A percentile compares a stretch with the other conserved stretches of the same genome.
Evolutionary conservation across 2,888 invertebrate species (phyloP).

Genomic region (Thecocarcelia acutangulata): DNA sequence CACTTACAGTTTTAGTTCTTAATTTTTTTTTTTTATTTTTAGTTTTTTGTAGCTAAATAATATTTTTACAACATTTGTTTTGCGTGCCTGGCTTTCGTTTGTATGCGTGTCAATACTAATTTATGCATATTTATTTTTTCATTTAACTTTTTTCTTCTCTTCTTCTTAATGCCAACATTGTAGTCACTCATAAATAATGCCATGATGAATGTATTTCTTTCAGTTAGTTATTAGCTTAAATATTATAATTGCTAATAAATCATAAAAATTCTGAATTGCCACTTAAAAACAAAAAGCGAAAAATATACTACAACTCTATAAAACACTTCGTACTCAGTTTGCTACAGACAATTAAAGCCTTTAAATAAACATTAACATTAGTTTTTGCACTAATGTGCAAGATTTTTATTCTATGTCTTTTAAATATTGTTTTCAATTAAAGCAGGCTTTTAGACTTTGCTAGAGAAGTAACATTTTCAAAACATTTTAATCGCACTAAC

Average conservation of each 20-base stretch:
- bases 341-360: constrained; percentile 50
- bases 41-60: neutral
- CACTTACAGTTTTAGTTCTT: constrained; percentile 54
- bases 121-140: constrained; percentile 59
- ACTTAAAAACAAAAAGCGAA: constrained; percentile 21
- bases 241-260: constrained; percentile 67
- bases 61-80: constrained; percentile 43
- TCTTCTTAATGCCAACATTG: constrained; percentile 40
- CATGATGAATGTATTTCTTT: constrained; percentile 60
- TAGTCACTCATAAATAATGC: constrained; percentile 66
- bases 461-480: neutral
- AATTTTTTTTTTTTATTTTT: neutral
- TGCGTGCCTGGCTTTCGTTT: constrained; percentile 50
- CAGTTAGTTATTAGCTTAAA: constrained; percentile 37
- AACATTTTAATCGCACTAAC: constrained; percentile 36
- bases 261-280: constrained; percentile 44
- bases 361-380: constrained; percentile 58
- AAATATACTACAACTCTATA: neutral
- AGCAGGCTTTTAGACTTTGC: constrained; percentile 8
- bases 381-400: constrained; percentile 63
- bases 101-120: constrained; percentile 63
- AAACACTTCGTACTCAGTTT: neutral
- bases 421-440: constrained; percentile 44
- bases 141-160: constrained; percentile 6
- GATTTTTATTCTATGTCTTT: constrained; percentile 37